These are phyloP conservation scores for Calliscelio sp. DNA, from an alignment of 2,888 invertebrate species.

Conservation along the genomic window DNA sequence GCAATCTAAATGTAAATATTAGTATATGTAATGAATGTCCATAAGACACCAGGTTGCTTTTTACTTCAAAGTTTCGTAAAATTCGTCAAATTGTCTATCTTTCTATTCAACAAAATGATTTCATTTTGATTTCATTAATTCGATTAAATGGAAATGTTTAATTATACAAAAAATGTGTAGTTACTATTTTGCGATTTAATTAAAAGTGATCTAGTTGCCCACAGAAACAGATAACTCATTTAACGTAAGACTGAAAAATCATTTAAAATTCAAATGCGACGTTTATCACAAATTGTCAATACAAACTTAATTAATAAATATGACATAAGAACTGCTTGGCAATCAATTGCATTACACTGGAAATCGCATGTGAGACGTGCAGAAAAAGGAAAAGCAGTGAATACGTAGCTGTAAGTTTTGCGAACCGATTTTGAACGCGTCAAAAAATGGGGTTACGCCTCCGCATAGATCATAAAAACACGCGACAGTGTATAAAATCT, in stretches of 20 bases:
- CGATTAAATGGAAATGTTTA: background rate
- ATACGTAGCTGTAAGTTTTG: background rate
- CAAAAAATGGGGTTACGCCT: slow-evolving; percentile 42
- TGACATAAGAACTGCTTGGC: background rate
- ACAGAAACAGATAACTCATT: background rate
- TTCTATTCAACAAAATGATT: background rate
- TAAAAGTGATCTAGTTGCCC: background rate
- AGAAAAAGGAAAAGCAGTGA: slow-evolving; percentile 1
- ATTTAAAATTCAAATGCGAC: background rate
- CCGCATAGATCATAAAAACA: slow-evolving; percentile 29
- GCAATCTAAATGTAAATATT: slow-evolving; percentile 86
- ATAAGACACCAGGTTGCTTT: slow-evolving; percentile 33
- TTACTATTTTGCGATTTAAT: background rate
- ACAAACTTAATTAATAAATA: background rate
- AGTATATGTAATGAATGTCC: slow-evolving; percentile 79
- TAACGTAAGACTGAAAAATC: too few relatives aligned
- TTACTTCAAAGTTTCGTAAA: slow-evolving; percentile 56
- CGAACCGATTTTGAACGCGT: slow-evolving; percentile 17
- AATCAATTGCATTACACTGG: background rate
- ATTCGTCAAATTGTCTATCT: background rate
- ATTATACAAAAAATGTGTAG: background rate
- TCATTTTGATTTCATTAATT: too few relatives aligned
- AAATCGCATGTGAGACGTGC: background rate
- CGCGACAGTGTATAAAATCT: slow-evolving; percentile 33
- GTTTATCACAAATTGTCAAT: background rate